These are phyloP conservation scores for Trissoscelio sp. DNA, from an alignment of 2,888 invertebrate genomes.

Conservation along the genomic window DNA sequence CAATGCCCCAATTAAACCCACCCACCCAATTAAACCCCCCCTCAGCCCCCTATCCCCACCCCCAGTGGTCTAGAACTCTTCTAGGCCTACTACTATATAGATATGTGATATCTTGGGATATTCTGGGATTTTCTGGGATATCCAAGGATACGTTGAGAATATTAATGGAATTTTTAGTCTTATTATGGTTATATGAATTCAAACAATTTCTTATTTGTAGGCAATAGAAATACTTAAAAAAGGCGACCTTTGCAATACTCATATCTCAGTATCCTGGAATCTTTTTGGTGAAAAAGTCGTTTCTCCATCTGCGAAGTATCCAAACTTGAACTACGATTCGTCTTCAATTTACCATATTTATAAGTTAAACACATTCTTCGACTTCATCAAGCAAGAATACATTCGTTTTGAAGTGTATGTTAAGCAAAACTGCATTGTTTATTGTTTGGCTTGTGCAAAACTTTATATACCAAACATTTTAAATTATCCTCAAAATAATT, in stretches of 20 bases:
- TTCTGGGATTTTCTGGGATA: too few species aligned
- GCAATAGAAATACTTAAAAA: slow-evolving; percentile 70
- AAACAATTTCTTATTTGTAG: too few species aligned
- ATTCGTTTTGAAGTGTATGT: slow-evolving; percentile 74
- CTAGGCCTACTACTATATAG: too few species aligned
- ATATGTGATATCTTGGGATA: too few species aligned
- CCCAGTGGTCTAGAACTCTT: too few species aligned
- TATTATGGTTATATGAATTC: too few species aligned
- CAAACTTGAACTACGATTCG: slow-evolving; percentile 76
- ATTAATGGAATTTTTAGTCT: too few species aligned
- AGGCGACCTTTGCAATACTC: slow-evolving; percentile 67
- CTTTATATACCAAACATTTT: slow-evolving; percentile 76
- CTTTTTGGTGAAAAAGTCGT: slow-evolving; percentile 75
- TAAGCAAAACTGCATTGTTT: slow-evolving; percentile 63
- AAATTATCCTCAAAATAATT: slow-evolving; percentile 78
- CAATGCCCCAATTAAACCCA: too few species aligned
- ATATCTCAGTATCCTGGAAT: slow-evolving; percentile 75
- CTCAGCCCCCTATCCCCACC: too few species aligned
- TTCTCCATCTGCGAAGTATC: slow-evolving; percentile 71
- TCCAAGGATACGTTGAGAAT: too few species aligned
- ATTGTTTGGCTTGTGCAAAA: slow-evolving; percentile 73
- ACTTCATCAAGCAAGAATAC: slow-evolving; percentile 70
- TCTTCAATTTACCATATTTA: slow-evolving; percentile 76
- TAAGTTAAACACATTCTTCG: slow-evolving; percentile 74
- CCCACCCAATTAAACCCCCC: too few species aligned